Evolutionary conservation across 2,888 invertebrate genomes (phyloP).

Genomic region (Archips crataeganus): DNA sequence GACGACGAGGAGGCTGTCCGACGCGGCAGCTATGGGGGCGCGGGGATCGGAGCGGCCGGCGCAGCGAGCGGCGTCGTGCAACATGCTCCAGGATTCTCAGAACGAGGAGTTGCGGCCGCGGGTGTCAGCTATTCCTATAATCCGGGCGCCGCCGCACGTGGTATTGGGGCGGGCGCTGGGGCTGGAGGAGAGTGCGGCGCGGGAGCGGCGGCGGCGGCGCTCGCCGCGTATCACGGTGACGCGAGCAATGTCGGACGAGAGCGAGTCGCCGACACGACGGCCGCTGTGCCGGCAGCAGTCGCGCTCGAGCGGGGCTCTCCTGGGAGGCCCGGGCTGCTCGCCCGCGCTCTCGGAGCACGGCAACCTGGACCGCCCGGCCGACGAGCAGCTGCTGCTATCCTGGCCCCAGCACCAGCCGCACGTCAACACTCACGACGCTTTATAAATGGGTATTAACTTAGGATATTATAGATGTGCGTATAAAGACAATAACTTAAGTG

Average conservation of each 20-base stretch:
- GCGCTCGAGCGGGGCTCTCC: slow-evolving; percentile 81
- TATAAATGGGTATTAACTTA: slow-evolving; percentile 70
- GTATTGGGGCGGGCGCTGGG: slow-evolving; percentile 87
- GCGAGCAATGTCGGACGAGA: slow-evolving; percentile 90
- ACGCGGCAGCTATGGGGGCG: slow-evolving; percentile 78
- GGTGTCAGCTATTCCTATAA: slow-evolving; percentile 76
- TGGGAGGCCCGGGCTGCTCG: slow-evolving; percentile 77
- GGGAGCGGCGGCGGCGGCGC: slow-evolving; percentile 76
- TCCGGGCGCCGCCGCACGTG: slow-evolving; percentile 86
- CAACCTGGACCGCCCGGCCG: slow-evolving; percentile 65
- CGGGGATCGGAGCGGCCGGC: slow-evolving; percentile 78
- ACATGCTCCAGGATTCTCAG: slow-evolving; percentile 88
- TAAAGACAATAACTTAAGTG: slow-evolving; percentile 75
- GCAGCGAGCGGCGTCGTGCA: slow-evolving; percentile 89
- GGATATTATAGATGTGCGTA: slow-evolving; percentile 57
- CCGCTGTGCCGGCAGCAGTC: slow-evolving; percentile 81
- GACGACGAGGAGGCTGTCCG: slow-evolving; percentile 75
- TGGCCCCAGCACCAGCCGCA: slow-evolving; percentile 79
- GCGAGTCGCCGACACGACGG: slow-evolving; percentile 85
- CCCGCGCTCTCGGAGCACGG: slow-evolving; percentile 72
- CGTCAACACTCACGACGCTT: slow-evolving; percentile 67
- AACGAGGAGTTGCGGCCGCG: slow-evolving; percentile 74
- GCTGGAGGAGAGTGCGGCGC: slow-evolving; percentile 71
- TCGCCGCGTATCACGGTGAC: slow-evolving; percentile 91
- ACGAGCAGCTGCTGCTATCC: slow-evolving; percentile 83